Evolutionary conservation across 2,888 invertebrate genomes (phyloP).

Genomic region (Bombylius major): DNA sequence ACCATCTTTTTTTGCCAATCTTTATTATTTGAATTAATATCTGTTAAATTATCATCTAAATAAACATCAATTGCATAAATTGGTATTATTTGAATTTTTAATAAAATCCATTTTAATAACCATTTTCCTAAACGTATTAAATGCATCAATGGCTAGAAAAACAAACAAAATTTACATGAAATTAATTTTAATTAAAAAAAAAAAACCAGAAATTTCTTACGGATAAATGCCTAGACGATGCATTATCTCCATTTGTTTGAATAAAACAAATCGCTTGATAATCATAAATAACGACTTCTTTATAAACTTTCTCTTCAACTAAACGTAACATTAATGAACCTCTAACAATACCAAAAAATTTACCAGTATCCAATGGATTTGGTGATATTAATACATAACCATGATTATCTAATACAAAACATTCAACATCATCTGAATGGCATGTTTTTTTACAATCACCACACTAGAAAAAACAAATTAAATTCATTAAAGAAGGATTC

Average conservation of each 20-base stretch:
- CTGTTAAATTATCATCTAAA: conserved; percentile 41
- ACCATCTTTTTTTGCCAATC: conserved; percentile 50
- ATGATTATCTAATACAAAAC: conserved; percentile 79
- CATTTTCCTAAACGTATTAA: conserved; percentile 44
- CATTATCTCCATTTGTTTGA: conserved; percentile 47
- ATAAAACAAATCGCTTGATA: conserved; percentile 84
- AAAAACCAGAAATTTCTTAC: conserved; percentile 38
- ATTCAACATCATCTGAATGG: conserved; percentile 55
- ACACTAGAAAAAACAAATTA: conserved; percentile 14
- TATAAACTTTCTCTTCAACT: conserved; percentile 62
- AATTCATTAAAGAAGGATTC: conserved; percentile 13
- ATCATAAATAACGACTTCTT: conserved; percentile 62
- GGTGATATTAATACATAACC: conserved; percentile 77
- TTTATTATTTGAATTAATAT: conserved; percentile 38
- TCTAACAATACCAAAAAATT: conserved; percentile 76
- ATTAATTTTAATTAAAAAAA: no score
- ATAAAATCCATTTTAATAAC: conserved; percentile 46
- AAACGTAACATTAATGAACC: conserved; percentile 63
- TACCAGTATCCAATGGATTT: conserved; percentile 58
- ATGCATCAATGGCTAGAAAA: conserved; percentile 45
- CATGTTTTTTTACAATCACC: conserved; percentile 43
- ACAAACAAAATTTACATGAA: no score
- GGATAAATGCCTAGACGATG: conserved; percentile 46
- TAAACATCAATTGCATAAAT: conserved; percentile 39
- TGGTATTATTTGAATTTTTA: conserved; percentile 40